Conservation (phyloP, 1,140 invertebrate genomes). For the Amphibalanus amphitrite region DNA sequence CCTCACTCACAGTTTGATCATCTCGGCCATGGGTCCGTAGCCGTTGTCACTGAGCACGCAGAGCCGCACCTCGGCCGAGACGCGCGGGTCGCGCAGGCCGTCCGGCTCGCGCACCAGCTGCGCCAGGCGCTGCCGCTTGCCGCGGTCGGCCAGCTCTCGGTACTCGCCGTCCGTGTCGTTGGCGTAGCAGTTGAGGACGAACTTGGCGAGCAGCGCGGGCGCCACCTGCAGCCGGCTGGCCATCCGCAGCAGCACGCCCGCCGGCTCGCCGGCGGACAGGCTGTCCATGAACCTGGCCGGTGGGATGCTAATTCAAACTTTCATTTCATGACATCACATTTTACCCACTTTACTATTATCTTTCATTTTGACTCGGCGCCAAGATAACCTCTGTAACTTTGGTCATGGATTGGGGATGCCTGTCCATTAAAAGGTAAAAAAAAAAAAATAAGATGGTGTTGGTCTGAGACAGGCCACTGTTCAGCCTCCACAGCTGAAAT, state of each 20-base stretch:
- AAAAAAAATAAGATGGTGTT: no score
- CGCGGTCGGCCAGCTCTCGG: not conserved
- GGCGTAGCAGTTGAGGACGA: conserved; percentile 41
- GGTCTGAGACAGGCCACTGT: no score
- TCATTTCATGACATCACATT: no score
- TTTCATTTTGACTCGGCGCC: no score
- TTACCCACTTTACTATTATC: no score
- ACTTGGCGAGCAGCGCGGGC: conserved; percentile 43
- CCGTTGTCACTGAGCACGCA: conserved; percentile 51
- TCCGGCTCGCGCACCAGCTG: not conserved
- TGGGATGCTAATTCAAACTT: no score
- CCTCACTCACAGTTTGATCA: conserved; percentile 44
- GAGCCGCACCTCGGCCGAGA: conserved; percentile 15
- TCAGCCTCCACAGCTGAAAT: no score
- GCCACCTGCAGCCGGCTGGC: conserved; percentile 35
- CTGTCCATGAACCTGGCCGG: conserved; percentile 21
- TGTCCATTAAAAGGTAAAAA: no score
- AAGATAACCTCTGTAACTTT: no score
- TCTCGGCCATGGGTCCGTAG: conserved; percentile 56
- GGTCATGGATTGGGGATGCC: no score
- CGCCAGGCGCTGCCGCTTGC: conserved; percentile 6
- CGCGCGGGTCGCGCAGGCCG: conserved; percentile 6
- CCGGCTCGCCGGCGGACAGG: conserved; percentile 22
- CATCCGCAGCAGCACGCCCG: conserved; percentile 38
- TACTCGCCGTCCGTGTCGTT: conserved; percentile 14